A percentile compares a stretch with the other conserved stretches of the same genome.
phyloP scores from a whole-genome alignment of 2,797 vertebrate genomes.

The Anolis apletophallus region DNA sequence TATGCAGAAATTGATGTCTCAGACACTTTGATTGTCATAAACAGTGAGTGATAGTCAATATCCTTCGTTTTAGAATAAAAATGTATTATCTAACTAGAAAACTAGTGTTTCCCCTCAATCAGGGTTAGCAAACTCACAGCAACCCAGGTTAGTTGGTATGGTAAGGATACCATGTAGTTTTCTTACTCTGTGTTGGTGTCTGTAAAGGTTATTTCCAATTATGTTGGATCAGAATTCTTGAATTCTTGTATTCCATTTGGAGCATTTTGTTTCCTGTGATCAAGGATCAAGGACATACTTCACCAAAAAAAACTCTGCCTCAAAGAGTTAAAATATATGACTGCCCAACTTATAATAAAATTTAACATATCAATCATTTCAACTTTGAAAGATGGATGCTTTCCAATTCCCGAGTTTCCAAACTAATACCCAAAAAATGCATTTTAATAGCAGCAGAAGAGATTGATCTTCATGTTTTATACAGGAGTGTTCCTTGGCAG shows the following conservation, averaged over 20 bases:
- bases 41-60: too few relatives aligned
- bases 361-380: constrained; percentile 17
- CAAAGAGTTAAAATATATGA: constrained; percentile 14
- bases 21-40: neutral
- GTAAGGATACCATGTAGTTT: too few relatives aligned
- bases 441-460: constrained; percentile 6
- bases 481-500: constrained; percentile 40
- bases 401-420: constrained; percentile 2
- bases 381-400: neutral
- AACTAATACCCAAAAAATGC: constrained; percentile 5
- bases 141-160: too few relatives aligned
- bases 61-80: too few relatives aligned
- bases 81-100: neutral
- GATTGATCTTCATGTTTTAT: constrained; percentile 38
- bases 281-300: neutral
- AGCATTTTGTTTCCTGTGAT: neutral
- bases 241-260: neutral
- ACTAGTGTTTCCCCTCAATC: neutral
- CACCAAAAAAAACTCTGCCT: neutral
- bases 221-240: neutral
- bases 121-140: neutral
- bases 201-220: neutral
- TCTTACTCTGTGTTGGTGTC: neutral
- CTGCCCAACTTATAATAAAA: accelerated
- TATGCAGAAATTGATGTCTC: neutral